A percentile compares a stretch with the other conserved stretches of the same genome.
phyloP scores from a whole-genome alignment of 2,888 invertebrate species.

The Papilio protenor region DNA sequence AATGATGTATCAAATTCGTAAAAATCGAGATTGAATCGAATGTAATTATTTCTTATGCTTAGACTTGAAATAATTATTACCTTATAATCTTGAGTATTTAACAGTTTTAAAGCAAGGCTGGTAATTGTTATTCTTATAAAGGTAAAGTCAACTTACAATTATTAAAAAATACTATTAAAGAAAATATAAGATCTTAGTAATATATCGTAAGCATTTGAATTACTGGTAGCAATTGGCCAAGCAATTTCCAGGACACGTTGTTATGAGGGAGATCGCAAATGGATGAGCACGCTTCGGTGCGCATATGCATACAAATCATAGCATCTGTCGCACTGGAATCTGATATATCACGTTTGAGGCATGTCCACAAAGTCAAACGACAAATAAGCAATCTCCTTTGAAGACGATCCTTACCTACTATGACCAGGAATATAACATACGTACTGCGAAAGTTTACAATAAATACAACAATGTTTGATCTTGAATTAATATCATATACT shows the following conservation, averaged over 20 bases:
- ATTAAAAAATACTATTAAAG: background rate
- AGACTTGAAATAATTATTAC: no score
- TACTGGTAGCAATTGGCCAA: constrained; percentile 46
- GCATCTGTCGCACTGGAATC: constrained; percentile 30
- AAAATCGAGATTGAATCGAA: constrained; percentile 28
- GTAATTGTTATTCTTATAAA: no score
- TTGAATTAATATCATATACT: no score
- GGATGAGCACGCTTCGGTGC: constrained; percentile 43
- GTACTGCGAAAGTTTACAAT: no score
- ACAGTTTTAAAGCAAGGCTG: no score
- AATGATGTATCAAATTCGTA: constrained; percentile 31
- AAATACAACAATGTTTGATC: background rate
- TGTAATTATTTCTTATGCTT: background rate
- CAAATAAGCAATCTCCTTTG: constrained; percentile 34
- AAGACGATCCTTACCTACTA: background rate
- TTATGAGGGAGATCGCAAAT: constrained; percentile 40
- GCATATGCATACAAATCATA: constrained; percentile 44
- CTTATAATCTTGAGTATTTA: no score
- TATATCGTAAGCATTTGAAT: constrained; percentile 15
- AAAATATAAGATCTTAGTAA: background rate
- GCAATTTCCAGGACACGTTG: constrained; percentile 46
- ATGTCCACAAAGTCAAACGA: constrained; percentile 30
- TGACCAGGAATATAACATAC: background rate
- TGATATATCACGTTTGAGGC: constrained; percentile 27
- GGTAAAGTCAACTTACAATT: no score